Evolutionary conservation across 2,888 invertebrate species (phyloP).

Genomic region (Globia sparganii): DNA sequence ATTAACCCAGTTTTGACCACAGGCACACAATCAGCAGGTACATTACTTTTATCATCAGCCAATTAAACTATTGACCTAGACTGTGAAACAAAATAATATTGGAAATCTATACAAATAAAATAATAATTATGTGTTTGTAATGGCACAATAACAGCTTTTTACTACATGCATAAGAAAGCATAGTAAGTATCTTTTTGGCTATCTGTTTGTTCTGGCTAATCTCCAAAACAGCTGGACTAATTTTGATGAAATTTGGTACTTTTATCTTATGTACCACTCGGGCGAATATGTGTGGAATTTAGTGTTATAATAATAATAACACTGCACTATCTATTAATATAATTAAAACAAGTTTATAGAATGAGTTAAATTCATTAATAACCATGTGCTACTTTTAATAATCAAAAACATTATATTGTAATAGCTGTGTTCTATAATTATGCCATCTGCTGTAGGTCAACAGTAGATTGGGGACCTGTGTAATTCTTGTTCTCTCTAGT

Average conservation of each 20-base stretch:
- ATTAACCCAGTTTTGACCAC: background rate
- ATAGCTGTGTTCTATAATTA: conserved; percentile 1
- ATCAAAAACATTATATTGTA: background rate
- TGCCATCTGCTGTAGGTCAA: background rate
- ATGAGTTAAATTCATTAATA: background rate
- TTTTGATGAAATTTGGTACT: background rate
- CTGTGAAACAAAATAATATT: background rate
- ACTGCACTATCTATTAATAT: background rate
- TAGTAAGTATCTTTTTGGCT: background rate
- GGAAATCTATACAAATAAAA: background rate
- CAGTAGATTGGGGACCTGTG: background rate
- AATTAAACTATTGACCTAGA: conserved; percentile 15
- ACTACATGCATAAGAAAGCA: background rate
- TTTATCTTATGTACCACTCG: background rate
- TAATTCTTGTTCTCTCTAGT: background rate
- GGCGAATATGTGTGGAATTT: background rate
- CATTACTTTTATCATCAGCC: conserved; percentile 7
- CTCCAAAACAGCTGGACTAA: background rate
- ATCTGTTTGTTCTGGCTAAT: background rate
- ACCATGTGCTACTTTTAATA: background rate
- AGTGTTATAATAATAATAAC: background rate
- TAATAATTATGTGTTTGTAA: background rate
- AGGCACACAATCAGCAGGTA: conserved; percentile 11
- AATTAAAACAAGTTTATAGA: background rate
- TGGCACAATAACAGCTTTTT: background rate